These are phyloP conservation scores for Habropoda laboriosa DNA, from an alignment of 1,140 invertebrate species.

Conservation along the genomic window DNA sequence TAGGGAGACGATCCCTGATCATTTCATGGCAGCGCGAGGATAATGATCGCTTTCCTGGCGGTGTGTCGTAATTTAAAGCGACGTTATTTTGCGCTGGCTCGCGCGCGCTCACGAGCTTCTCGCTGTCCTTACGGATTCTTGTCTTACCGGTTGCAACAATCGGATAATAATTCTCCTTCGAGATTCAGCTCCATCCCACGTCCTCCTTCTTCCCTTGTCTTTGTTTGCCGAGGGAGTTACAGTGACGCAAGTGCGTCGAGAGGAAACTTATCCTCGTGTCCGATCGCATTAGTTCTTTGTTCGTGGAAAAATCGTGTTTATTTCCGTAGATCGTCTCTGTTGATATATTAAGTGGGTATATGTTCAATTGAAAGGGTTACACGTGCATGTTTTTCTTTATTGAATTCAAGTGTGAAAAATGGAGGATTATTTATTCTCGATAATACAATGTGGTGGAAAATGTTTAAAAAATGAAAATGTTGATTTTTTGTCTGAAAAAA, in stretches of 20 bases:
- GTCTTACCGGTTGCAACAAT: conserved; percentile 32
- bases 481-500: neutral
- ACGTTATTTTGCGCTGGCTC: conserved; percentile 32
- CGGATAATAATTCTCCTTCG: conserved; percentile 34
- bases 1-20: conserved; percentile 2
- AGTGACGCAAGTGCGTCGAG: conserved; percentile 15
- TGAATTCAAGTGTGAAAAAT: neutral
- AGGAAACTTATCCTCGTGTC: neutral
- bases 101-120: neutral
- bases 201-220: conserved; percentile 36
- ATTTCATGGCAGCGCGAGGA: conserved; percentile 10
- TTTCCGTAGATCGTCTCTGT: neutral
- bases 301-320: neutral
- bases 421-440: too few species aligned
- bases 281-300: conserved; percentile 1
- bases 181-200: conserved; percentile 12
- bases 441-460: too few species aligned
- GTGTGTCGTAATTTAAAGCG: conserved; percentile 43
- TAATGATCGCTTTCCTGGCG: conserved; percentile 45
- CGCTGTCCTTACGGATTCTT: conserved; percentile 22
- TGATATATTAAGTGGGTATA: neutral
- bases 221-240: conserved; percentile 14
- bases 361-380: neutral
- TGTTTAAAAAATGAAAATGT: neutral
- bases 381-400: neutral